These are phyloP conservation scores for Ctenoplectra terminalis DNA, from an alignment of 1,140 invertebrate species.

Conservation along the genomic window DNA sequence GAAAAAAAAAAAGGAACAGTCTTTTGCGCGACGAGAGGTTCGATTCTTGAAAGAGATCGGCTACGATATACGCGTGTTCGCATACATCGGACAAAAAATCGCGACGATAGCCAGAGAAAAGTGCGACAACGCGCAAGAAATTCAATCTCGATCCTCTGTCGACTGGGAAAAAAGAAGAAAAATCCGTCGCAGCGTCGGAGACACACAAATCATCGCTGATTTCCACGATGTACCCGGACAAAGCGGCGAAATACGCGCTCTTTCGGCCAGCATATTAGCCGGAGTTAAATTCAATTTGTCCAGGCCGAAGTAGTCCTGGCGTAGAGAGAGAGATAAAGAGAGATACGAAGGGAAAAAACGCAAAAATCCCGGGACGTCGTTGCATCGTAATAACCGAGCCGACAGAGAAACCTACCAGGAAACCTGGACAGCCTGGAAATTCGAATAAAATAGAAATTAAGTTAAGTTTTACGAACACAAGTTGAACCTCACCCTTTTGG, in stretches of 20 bases:
- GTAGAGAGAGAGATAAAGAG: neutral
- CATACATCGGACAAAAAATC: neutral
- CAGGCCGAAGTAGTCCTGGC: slow-evolving; percentile 35
- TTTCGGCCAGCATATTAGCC: slow-evolving; percentile 58
- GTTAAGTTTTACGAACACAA: neutral
- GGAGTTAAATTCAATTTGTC: slow-evolving; percentile 67
- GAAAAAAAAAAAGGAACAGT: neutral
- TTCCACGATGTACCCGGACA: slow-evolving; percentile 50
- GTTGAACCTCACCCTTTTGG: neutral
- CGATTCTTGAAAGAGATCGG: neutral
- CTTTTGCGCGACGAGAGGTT: neutral
- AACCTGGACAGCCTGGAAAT: neutral
- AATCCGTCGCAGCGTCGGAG: slow-evolving; percentile 29
- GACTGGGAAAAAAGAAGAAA: slow-evolving; percentile 20
- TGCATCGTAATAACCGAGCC: slow-evolving; percentile 46
- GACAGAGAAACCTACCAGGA: neutral
- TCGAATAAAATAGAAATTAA: slow-evolving; percentile 14
- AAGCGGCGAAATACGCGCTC: slow-evolving; percentile 55
- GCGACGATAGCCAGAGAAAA: slow-evolving; percentile 6
- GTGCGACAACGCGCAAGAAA: slow-evolving; percentile 47
- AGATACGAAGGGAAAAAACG: slow-evolving; percentile 5
- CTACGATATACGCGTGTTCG: neutral
- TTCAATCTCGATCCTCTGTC: slow-evolving; percentile 48
- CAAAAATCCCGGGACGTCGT: slow-evolving; percentile 43
- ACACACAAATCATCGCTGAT: slow-evolving; percentile 63